These are phyloP conservation scores for Drosophila quadrilineata DNA, from an alignment of 1,140 invertebrate species.

Conservation along the genomic window DNA sequence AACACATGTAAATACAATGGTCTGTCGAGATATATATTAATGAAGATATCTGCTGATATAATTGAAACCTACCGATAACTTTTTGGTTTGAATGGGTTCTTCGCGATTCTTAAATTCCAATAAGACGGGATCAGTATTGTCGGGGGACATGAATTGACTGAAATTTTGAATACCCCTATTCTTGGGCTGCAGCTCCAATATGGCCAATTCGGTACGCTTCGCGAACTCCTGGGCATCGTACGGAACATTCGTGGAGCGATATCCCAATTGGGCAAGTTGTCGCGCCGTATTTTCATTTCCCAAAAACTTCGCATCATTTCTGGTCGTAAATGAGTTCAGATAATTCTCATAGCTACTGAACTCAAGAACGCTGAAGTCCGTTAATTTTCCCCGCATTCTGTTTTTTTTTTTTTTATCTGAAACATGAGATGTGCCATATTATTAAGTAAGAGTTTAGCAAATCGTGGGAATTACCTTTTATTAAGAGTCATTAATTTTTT, in stretches of 20 bases:
- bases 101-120: slow-evolving; percentile 55
- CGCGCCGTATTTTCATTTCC: slow-evolving; percentile 8
- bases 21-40: slow-evolving; percentile 34
- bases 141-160: slow-evolving; percentile 32
- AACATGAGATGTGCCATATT: background rate
- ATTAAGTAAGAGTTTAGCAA: background rate
- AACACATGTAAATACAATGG: slow-evolving; percentile 63
- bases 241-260: slow-evolving; percentile 55
- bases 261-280: slow-evolving; percentile 58
- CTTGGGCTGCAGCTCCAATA: slow-evolving; percentile 53
- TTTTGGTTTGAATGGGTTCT: slow-evolving; percentile 51
- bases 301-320: slow-evolving; percentile 47
- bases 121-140: slow-evolving; percentile 51
- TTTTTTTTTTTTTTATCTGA: slow-evolving; percentile 1
- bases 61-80: slow-evolving; percentile 51
- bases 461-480: no score
- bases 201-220: slow-evolving; percentile 40
- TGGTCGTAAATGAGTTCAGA: slow-evolving; percentile 55
- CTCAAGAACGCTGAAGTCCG: slow-evolving; percentile 48
- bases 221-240: slow-evolving; percentile 48
- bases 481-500: background rate
- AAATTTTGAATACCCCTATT: background rate
- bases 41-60: background rate
- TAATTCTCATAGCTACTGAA: slow-evolving; percentile 60
- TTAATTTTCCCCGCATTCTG: slow-evolving; percentile 8